phyloP scores from a whole-genome alignment of 2,113 vertebrate genomes.

The Gallinago jamesoni region DNA sequence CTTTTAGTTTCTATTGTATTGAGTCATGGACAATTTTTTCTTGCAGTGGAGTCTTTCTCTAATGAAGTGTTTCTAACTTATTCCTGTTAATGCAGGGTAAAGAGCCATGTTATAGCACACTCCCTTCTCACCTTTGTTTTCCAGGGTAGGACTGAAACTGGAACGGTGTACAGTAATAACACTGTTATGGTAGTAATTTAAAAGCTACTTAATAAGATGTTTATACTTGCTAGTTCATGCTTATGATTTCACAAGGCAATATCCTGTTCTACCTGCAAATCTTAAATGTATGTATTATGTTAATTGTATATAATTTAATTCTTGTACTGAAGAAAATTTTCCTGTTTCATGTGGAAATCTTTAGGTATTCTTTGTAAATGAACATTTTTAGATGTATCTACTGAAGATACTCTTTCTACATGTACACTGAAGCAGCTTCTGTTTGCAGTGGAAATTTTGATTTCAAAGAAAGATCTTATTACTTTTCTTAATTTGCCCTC shows the following conservation, averaged over 20 bases:
- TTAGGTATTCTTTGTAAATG: not conserved
- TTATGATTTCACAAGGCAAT: not conserved
- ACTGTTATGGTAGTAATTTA: not conserved
- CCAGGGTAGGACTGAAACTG: not conserved
- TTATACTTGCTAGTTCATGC: not conserved
- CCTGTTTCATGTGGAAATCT: not conserved
- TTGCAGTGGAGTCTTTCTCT: not conserved
- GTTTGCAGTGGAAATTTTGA: not conserved
- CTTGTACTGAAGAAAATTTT: not conserved
- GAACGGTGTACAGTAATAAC: not conserved
- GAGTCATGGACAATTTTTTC: not conserved
- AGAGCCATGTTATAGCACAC: not conserved
- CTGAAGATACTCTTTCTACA: not conserved
- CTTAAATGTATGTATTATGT: not conserved
- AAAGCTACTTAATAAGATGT: not conserved
- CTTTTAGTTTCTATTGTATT: not conserved
- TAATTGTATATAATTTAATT: not conserved
- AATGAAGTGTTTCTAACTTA: not conserved
- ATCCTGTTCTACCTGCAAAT: not conserved
- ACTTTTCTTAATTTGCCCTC: not conserved
- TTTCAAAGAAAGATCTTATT: not conserved
- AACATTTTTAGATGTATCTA: not conserved
- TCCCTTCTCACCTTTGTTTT: not conserved
- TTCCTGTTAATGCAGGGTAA: not conserved
- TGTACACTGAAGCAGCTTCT: not conserved